Percentiles rank a stretch among this genome's conserved stretches.
phyloP scores from a whole-genome alignment of 1,140 invertebrate genomes.

The Papilio glaucus region DNA sequence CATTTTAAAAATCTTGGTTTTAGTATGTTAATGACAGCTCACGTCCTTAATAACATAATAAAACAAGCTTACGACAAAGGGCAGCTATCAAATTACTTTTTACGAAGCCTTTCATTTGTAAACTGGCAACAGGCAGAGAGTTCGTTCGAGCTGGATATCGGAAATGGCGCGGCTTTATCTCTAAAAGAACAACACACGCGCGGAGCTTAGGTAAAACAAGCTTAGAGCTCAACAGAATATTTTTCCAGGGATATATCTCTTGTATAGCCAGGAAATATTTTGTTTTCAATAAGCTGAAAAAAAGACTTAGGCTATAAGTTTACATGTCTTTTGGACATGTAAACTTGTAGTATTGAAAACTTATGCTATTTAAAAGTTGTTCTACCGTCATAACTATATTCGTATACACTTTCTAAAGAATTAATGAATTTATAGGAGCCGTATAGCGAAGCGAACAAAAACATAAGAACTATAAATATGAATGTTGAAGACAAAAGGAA shows the following conservation, averaged over 20 bases:
- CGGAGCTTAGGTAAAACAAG: neutral
- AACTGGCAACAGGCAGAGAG: neutral
- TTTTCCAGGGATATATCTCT: neutral
- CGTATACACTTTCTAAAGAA: neutral
- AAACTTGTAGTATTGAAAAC: neutral
- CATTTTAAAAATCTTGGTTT: neutral
- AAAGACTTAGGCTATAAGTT: neutral
- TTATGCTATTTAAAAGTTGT: neutral
- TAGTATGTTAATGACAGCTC: no score
- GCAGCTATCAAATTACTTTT: neutral
- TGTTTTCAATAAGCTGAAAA: slow-evolving; percentile 3
- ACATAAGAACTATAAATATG: neutral
- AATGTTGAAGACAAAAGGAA: neutral
- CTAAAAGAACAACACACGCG: neutral
- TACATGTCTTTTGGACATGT: neutral
- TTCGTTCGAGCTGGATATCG: neutral
- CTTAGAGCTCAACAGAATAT: slow-evolving; percentile 3
- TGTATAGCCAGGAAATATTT: neutral
- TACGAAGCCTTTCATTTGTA: slow-evolving; percentile 19
- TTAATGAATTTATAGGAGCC: neutral
- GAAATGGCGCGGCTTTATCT: slow-evolving; percentile 13
- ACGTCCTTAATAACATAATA: no score
- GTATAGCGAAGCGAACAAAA: neutral
- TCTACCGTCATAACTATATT: neutral
- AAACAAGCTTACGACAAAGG: no score